These are phyloP conservation scores for Hydropotes inermis DNA, from an alignment of 2,113 vertebrate species.

Conservation along the genomic window DNA sequence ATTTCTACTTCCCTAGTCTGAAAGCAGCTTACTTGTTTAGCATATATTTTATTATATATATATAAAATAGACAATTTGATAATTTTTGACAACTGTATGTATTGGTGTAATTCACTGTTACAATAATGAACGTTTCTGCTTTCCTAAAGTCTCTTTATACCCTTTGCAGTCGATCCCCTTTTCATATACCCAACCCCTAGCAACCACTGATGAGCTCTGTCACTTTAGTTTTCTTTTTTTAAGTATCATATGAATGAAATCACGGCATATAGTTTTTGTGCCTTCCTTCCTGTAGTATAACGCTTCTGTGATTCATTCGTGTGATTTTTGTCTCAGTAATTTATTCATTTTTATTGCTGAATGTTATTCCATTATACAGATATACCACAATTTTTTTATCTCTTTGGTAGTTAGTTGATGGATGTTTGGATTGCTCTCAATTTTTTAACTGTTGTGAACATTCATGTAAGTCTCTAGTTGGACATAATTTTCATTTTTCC, in stretches of 20 bases:
- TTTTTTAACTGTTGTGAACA: background rate
- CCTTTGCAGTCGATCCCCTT: background rate
- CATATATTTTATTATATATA: background rate
- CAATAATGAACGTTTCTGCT: background rate
- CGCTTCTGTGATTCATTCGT: background rate
- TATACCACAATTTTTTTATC: background rate
- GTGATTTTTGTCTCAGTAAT: background rate
- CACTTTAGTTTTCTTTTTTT: background rate
- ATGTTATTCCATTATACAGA: background rate
- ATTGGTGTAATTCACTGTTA: background rate
- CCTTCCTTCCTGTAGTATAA: background rate
- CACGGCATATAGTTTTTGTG: background rate
- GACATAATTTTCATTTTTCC: conserved; percentile 11
- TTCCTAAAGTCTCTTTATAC: background rate
- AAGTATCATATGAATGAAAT: background rate
- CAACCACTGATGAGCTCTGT: background rate
- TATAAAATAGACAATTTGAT: background rate
- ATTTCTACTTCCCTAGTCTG: background rate
- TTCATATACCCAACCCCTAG: background rate
- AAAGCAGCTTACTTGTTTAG: background rate
- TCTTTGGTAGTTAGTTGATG: background rate
- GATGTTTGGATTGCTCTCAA: background rate
- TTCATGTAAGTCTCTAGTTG: background rate
- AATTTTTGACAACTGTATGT: background rate
- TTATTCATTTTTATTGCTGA: background rate